Conservation (phyloP, 2,797 vertebrate genomes). For the Scyliorhinus canicula region DNA sequence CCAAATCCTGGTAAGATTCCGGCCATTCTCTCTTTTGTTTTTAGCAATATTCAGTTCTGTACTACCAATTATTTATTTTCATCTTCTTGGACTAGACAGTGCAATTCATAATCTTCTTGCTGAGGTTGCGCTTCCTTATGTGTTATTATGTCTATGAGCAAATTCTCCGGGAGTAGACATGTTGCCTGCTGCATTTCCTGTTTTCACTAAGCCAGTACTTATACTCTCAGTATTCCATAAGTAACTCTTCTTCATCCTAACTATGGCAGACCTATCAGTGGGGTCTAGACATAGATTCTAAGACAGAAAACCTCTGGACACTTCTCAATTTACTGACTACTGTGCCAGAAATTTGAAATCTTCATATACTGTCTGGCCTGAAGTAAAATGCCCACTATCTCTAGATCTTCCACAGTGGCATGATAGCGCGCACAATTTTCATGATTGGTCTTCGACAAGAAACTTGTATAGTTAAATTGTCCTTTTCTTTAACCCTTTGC, state of each 20-base stretch:
- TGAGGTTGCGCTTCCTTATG: background rate
- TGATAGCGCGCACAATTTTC: background rate
- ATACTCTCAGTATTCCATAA: background rate
- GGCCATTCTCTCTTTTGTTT: too few relatives aligned
- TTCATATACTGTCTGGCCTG: background rate
- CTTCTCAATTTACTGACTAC: background rate
- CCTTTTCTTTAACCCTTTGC: background rate
- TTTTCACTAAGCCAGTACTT: background rate
- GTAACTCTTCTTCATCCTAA: background rate
- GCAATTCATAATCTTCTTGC: background rate
- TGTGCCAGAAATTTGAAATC: background rate
- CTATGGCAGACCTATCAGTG: background rate
- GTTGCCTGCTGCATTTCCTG: background rate
- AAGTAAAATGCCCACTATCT: background rate
- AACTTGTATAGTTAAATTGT: background rate
- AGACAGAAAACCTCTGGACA: background rate
- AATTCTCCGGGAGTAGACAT: background rate
- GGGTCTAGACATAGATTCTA: background rate
- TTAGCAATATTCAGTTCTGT: too few relatives aligned
- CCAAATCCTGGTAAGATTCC: too few relatives aligned
- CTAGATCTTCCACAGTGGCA: background rate
- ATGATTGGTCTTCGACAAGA: background rate
- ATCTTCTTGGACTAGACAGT: background rate
- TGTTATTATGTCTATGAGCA: background rate
- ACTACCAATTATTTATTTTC: background rate